A percentile compares a stretch with the other conserved stretches of the same genome.
phyloP scores from a whole-genome alignment of 2,888 invertebrate species.

The Eurytoma californica region DNA sequence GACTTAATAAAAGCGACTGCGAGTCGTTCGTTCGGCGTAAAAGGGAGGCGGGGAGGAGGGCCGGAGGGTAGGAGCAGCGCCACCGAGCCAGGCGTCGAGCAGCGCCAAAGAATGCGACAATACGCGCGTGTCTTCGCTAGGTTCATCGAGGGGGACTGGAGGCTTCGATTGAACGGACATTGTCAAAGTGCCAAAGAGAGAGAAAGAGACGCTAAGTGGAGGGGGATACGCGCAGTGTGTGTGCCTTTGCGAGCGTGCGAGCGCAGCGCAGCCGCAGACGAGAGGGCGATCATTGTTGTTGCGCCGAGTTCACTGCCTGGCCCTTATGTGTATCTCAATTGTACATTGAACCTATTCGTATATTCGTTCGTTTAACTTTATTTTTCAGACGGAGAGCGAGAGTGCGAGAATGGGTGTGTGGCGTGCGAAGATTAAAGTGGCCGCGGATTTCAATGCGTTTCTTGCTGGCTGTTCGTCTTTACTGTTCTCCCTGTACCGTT shows the following conservation, averaged over 20 bases:
- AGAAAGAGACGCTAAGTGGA: background rate
- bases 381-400: background rate
- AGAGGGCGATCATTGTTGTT: slow-evolving; percentile 4
- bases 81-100: no score
- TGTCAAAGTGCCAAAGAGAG: slow-evolving; percentile 37
- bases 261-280: background rate
- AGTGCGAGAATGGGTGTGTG: slow-evolving; percentile 2
- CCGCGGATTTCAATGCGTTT: background rate
- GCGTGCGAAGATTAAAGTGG: slow-evolving; percentile 1
- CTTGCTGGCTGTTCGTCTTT: background rate
- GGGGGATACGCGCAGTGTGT: slow-evolving; percentile 6
- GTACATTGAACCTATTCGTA: slow-evolving; percentile 23
- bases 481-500: background rate
- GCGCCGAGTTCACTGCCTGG: slow-evolving; percentile 51
- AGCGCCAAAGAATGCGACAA: slow-evolving; percentile 27
- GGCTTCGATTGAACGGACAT: slow-evolving; percentile 1
- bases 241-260: slow-evolving; percentile 20
- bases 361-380: no score
- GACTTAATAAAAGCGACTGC: no score
- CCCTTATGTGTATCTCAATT: slow-evolving; percentile 36
- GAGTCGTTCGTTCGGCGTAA: no score
- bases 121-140: background rate
- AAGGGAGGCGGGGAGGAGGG: no score
- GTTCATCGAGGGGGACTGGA: background rate
- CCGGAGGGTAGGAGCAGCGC: no score